Evolutionary conservation across 2,797 vertebrate species (phyloP).

Genomic region (Molossus molossus): DNA sequence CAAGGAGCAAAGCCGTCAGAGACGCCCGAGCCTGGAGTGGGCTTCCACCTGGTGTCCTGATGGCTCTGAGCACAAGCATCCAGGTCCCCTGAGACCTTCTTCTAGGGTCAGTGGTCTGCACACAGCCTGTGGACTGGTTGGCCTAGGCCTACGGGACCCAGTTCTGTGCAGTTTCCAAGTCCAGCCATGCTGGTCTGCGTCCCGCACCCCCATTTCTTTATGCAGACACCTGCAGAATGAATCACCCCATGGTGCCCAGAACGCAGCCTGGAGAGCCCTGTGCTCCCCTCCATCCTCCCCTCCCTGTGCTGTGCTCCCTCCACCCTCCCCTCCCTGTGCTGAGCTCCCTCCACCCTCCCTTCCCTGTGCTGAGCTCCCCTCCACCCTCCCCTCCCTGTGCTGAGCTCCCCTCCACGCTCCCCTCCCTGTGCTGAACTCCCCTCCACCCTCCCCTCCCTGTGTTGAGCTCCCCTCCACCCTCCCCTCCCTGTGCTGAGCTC

Average conservation of each 20-base stretch:
- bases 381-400: no score
- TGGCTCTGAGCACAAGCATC: rapidly evolving
- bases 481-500: no score
- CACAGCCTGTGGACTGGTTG: rapidly evolving
- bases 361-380: no score
- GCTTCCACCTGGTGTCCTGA: rapidly evolving
- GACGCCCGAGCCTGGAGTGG: rapidly evolving
- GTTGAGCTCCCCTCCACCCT: no score
- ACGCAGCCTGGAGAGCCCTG: rapidly evolving
- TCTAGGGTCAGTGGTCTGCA: rapidly evolving
- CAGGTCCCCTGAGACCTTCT: rapidly evolving
- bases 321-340: no score
- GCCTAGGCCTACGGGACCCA: rapidly evolving
- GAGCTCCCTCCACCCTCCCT: no score
- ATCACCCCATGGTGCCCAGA: rapidly evolving
- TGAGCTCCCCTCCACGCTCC: no score
- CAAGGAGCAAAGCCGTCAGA: not conserved
- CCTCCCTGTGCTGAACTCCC: no score
- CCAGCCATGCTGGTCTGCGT: not conserved
- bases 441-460: no score
- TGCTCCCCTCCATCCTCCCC: rapidly evolving
- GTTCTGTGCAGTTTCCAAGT: rapidly evolving
- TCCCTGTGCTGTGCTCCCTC: no score
- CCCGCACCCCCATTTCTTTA: rapidly evolving
- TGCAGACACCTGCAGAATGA: rapidly evolving